phyloP scores from a whole-genome alignment of 1,140 invertebrate genomes.

The Frieseomelitta varia region DNA sequence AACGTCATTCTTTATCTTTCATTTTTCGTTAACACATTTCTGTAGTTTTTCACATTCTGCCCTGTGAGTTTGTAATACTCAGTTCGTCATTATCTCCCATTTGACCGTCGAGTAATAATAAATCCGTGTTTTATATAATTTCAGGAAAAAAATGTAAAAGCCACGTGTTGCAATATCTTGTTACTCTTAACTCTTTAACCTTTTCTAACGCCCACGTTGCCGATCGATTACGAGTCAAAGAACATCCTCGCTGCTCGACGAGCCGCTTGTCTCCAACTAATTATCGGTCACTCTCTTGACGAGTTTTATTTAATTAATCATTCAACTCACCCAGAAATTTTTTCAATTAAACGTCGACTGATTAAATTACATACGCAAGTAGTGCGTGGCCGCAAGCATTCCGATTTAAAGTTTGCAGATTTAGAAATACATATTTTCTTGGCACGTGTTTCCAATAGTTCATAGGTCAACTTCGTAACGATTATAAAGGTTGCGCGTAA shows the following conservation, averaged over 20 bases:
- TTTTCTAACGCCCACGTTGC: neutral
- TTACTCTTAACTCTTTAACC: neutral
- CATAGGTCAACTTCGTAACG: neutral
- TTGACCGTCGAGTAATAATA: no score
- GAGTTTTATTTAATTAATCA: neutral
- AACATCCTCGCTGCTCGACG: neutral
- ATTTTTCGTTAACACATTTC: neutral
- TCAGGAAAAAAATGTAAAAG: no score
- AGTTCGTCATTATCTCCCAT: no score
- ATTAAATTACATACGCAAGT: neutral
- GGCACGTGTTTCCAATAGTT: neutral
- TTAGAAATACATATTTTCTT: neutral
- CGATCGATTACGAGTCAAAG: neutral
- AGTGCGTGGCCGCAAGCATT: neutral
- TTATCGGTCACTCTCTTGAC: neutral
- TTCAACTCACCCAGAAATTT: neutral
- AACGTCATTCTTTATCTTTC: neutral
- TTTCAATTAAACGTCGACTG: neutral
- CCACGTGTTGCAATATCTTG: neutral
- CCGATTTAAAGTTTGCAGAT: neutral
- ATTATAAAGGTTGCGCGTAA: no score
- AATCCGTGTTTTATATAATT: no score
- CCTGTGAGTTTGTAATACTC: no score
- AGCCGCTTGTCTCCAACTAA: neutral
- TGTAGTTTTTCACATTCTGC: neutral